These are phyloP conservation scores for Notiomystis cincta DNA, from an alignment of 2,113 vertebrate species.

Conservation along the genomic window DNA sequence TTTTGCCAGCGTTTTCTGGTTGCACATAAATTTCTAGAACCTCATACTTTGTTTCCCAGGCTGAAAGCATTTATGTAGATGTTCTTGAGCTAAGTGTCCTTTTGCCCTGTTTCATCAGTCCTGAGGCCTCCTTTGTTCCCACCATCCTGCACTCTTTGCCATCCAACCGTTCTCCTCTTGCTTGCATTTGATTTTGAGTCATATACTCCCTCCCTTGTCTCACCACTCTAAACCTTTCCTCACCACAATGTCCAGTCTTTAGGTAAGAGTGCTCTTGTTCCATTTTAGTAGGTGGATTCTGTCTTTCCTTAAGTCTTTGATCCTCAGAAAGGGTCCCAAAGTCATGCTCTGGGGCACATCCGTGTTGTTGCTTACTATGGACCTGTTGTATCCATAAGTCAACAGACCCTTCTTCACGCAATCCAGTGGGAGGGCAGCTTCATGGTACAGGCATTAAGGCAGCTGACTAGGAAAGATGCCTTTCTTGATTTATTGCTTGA, in stretches of 20 bases:
- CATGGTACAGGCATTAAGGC: neutral
- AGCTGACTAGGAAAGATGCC: neutral
- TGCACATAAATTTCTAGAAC: neutral
- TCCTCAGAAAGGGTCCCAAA: neutral
- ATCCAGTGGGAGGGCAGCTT: neutral
- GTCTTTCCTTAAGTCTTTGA: neutral
- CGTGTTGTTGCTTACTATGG: fast-evolving
- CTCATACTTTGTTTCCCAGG: neutral
- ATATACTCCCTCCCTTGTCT: neutral
- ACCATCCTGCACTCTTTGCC: neutral
- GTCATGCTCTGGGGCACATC: neutral
- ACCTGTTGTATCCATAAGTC: neutral
- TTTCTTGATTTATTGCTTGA: neutral
- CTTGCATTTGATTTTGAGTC: neutral
- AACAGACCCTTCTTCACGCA: neutral
- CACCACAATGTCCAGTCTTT: neutral
- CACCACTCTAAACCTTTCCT: neutral
- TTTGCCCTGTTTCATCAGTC: neutral
- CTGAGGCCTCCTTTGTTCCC: neutral
- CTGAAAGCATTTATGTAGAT: neutral
- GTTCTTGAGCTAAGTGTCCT: neutral
- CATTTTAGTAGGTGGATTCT: neutral
- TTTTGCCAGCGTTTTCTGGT: neutral
- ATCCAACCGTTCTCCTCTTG: neutral
- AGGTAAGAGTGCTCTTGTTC: neutral